A percentile compares a stretch with the other conserved stretches of the same genome.
Conservation (phyloP, 2,888 invertebrate species). For the Stomorhina lunata region DNA sequence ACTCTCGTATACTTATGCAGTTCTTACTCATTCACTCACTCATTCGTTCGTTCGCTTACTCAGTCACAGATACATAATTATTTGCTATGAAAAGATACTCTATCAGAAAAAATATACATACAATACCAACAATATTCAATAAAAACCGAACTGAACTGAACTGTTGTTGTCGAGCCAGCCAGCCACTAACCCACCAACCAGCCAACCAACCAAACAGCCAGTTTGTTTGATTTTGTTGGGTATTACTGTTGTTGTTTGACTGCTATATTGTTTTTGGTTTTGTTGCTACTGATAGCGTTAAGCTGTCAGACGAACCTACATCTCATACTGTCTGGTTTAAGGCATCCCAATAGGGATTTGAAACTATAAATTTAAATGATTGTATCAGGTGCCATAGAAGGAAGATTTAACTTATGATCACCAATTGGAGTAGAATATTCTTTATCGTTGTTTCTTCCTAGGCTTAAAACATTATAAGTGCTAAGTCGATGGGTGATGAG, state of each 20-base stretch:
- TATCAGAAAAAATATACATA: conserved; percentile 22
- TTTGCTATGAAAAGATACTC: too few relatives aligned
- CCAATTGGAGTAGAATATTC: too few relatives aligned
- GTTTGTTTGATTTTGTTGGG: conserved; percentile 45
- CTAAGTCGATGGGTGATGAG: too few relatives aligned
- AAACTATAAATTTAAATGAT: background rate
- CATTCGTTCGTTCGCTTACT: too few relatives aligned
- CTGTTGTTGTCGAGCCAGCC: conserved; percentile 43
- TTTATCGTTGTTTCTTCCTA: too few relatives aligned
- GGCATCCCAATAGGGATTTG: conserved; percentile 46
- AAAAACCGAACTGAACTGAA: conserved; percentile 39
- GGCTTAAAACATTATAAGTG: too few relatives aligned
- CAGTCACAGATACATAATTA: too few relatives aligned
- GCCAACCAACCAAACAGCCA: too few relatives aligned
- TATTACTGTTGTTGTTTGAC: conserved; percentile 1
- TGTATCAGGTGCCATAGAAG: too few relatives aligned
- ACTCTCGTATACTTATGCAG: conserved; percentile 9
- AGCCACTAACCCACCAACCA: too few relatives aligned
- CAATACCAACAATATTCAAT: background rate
- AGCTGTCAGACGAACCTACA: conserved; percentile 41
- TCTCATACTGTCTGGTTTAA: conserved; percentile 20
- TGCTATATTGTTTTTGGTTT: background rate
- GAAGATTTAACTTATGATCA: too few relatives aligned
- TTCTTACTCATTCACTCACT: conserved; percentile 12
- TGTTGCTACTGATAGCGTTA: conserved; percentile 43